A percentile compares a stretch with the other conserved stretches of the same genome.
Evolutionary conservation across 2,797 vertebrate species (phyloP).

Genomic region (Mionectes olivaceus): DNA sequence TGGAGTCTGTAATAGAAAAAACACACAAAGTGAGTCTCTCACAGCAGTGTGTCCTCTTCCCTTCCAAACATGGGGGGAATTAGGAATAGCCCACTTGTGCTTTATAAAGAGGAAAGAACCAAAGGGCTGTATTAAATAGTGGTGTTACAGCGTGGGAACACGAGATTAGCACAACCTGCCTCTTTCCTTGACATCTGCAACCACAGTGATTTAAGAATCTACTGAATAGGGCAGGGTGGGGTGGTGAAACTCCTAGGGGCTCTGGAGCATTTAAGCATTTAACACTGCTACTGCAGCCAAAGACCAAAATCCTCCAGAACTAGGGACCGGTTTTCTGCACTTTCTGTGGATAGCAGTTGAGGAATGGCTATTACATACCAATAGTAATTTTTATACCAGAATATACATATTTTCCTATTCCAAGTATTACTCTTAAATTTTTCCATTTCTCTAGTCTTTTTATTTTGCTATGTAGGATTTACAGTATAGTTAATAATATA

Average conservation of each 20-base stretch:
- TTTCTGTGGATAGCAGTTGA: neutral
- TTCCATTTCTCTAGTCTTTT: neutral
- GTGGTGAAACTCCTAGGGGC: fast-evolving
- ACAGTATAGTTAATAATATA: neutral
- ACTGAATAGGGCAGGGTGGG: neutral
- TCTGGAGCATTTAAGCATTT: neutral
- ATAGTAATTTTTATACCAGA: neutral
- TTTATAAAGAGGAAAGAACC: neutral
- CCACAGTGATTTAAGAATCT: neutral
- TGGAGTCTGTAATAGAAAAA: neutral
- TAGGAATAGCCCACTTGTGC: neutral
- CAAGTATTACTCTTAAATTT: neutral
- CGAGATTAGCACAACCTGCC: neutral
- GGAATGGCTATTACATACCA: neutral
- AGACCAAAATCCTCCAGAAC: neutral
- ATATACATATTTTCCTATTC: neutral
- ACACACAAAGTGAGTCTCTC: neutral
- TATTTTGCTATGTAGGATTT: neutral
- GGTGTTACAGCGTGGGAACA: neutral
- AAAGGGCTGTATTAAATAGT: neutral
- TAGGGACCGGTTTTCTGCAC: neutral
- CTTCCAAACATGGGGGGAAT: neutral
- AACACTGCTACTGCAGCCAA: neutral
- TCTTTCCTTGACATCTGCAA: neutral
- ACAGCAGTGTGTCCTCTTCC: neutral